Conservation (phyloP, 2,113 vertebrate genomes). For the Merops nubicus region DNA sequence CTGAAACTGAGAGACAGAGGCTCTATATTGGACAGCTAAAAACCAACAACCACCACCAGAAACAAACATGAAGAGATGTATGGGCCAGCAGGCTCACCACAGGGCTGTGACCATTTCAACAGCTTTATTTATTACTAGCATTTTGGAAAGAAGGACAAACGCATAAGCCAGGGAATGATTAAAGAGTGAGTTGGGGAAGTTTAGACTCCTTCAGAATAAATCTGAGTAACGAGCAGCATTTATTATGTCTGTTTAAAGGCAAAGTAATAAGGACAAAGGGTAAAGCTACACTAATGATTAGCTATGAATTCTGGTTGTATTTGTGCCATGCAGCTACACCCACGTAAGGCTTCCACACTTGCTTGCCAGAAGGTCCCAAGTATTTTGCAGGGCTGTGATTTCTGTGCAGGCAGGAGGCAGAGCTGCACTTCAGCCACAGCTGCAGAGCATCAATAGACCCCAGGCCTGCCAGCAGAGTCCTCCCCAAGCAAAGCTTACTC, state of each 20-base stretch:
- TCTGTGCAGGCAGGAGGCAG: neutral
- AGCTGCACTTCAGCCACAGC: neutral
- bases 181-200: neutral
- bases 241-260: slow-evolving; percentile 2
- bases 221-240: slow-evolving; percentile 9
- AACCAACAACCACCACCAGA: no score
- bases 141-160: slow-evolving; percentile 9
- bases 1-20: neutral
- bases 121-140: neutral
- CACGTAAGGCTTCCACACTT: accelerated
- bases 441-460: neutral
- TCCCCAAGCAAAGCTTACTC: neutral
- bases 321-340: neutral
- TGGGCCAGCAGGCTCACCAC: neutral
- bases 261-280: slow-evolving; percentile 32
- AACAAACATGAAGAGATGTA: neutral
- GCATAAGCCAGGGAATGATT: slow-evolving; percentile 14
- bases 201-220: slow-evolving; percentile 14
- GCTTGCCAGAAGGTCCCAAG: neutral
- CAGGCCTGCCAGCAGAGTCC: neutral
- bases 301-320: neutral
- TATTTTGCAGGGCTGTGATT: neutral
- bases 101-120: neutral
- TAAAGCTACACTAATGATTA: neutral
- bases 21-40: neutral